Percentiles rank a stretch among this genome's conserved stretches.
Evolutionary conservation across 2,113 vertebrate genomes (phyloP).

Genomic region (Rhodinocichla rosea): DNA sequence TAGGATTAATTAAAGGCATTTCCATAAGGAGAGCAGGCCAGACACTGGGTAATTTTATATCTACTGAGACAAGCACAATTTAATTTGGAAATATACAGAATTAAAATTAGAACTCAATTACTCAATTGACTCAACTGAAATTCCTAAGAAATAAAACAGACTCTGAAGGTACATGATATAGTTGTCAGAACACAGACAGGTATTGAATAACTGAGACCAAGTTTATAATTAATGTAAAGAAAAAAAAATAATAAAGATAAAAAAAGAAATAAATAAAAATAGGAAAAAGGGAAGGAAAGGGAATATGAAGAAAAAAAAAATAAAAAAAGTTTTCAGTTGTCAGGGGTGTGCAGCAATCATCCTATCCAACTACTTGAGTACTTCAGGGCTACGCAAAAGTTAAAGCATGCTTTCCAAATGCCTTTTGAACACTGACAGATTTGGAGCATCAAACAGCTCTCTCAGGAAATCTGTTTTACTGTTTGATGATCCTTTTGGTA

Average conservation of each 20-base stretch:
- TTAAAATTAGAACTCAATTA: neutral
- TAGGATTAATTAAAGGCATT: neutral
- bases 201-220: neutral
- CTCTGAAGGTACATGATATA: neutral
- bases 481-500: neutral
- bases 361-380: neutral
- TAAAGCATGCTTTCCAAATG: neutral
- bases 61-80: neutral
- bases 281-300: too few relatives aligned
- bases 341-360: accelerated
- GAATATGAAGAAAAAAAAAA: too few relatives aligned
- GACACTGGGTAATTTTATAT: neutral
- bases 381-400: neutral
- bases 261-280: too few relatives aligned
- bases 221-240: neutral
- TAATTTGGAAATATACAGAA: neutral
- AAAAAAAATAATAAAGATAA: too few relatives aligned
- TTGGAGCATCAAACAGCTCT: neutral
- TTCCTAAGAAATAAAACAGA: neutral
- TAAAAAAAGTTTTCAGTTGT: neutral
- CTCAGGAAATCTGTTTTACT: neutral
- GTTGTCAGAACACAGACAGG: neutral
- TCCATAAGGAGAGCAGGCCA: neutral
- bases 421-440: neutral
- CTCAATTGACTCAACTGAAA: neutral